phyloP scores from a whole-genome alignment of 2,888 invertebrate species.

The Lasioglossum morio region DNA sequence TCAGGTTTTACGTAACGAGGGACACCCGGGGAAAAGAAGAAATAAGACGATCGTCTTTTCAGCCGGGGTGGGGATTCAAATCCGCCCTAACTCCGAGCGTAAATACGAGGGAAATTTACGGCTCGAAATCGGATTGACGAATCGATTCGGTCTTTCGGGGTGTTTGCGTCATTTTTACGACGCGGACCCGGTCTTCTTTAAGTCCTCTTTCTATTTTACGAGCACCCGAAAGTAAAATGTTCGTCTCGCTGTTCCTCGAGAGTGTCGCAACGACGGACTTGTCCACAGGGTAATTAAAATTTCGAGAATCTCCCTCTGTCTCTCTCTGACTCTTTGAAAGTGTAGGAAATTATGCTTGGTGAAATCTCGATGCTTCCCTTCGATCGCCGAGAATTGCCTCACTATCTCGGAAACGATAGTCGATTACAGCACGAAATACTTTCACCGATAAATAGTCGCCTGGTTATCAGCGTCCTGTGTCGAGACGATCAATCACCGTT shows the following conservation, averaged over 20 bases:
- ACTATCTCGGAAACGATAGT: slow-evolving; percentile 5
- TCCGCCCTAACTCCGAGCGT: slow-evolving; percentile 14
- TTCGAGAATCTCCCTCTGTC: not conserved
- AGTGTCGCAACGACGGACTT: not conserved
- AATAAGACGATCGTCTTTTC: slow-evolving; percentile 1
- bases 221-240: not conserved
- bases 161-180: slow-evolving; percentile 24
- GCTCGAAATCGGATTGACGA: slow-evolving; percentile 44
- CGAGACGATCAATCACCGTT: not conserved
- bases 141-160: slow-evolving; percentile 1
- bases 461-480: not conserved
- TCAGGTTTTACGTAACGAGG: slow-evolving; percentile 70
- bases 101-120: slow-evolving; percentile 39
- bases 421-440: not conserved
- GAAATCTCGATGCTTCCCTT: not conserved
- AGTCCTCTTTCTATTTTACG: slow-evolving; percentile 1
- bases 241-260: not conserved
- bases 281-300: slow-evolving; percentile 1
- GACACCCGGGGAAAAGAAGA: not conserved
- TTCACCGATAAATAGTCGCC: slow-evolving; percentile 22
- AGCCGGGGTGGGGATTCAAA: not conserved
- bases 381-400: not conserved
- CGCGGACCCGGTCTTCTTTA: not conserved
- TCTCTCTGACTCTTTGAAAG: not conserved
- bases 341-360: not conserved